These are phyloP conservation scores for Emydoidea blandingii DNA, from an alignment of 2,797 vertebrate genomes.

Conservation along the genomic window DNA sequence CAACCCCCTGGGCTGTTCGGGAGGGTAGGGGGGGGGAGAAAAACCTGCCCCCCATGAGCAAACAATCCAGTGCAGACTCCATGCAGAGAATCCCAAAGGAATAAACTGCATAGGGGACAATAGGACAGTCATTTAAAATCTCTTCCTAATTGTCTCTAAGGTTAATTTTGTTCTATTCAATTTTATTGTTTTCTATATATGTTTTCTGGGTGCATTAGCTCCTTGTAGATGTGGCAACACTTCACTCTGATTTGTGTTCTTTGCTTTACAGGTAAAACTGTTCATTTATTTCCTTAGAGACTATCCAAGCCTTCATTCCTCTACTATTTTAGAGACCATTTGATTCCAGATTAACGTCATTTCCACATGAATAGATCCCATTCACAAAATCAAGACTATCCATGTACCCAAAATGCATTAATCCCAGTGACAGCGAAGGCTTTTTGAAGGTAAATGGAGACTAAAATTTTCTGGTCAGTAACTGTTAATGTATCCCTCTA, in stretches of 20 bases:
- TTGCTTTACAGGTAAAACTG: background rate
- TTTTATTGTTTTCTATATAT: background rate
- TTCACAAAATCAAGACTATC: background rate
- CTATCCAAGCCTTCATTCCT: background rate
- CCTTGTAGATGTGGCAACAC: background rate
- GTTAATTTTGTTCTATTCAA: background rate
- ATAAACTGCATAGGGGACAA: background rate
- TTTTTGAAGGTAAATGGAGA: slow-evolving; percentile 2
- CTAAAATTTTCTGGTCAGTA: background rate
- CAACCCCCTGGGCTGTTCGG: accelerated
- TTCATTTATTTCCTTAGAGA: background rate
- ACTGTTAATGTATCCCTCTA: background rate
- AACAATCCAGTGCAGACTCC: background rate
- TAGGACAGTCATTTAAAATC: background rate
- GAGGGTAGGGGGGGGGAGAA: background rate
- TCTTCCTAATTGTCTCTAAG: background rate
- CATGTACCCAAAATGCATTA: background rate
- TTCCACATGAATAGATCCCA: slow-evolving; percentile 16
- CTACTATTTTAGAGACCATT: slow-evolving; percentile 22
- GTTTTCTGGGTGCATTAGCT: background rate
- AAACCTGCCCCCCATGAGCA: background rate
- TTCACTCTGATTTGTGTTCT: slow-evolving; percentile 30
- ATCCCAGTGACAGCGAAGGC: background rate
- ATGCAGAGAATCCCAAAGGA: background rate
- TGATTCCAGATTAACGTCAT: slow-evolving; percentile 19